These are phyloP conservation scores for Apogon talboti DNA, from an alignment of 2,797 vertebrate genomes.

Conservation along the genomic window DNA sequence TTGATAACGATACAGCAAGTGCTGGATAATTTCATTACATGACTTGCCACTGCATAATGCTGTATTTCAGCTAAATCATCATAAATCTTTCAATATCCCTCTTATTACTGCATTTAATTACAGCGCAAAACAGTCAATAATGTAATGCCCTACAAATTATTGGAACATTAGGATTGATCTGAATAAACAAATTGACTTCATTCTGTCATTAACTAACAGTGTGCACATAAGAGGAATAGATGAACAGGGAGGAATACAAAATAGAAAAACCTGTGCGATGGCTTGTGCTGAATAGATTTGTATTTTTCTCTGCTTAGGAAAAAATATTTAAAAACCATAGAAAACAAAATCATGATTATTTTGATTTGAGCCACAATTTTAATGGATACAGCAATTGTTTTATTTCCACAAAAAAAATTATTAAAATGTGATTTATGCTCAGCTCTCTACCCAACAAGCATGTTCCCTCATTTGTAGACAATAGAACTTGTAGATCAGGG, in stretches of 20 bases:
- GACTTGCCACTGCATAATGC: conserved; percentile 61
- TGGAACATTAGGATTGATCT: conserved; percentile 53
- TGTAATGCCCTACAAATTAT: conserved; percentile 47
- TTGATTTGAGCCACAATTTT: no score
- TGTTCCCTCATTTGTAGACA: no score
- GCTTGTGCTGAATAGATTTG: conserved; percentile 18
- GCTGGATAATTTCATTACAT: conserved; percentile 71
- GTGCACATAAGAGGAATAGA: not conserved
- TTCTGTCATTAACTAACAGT: conserved; percentile 13
- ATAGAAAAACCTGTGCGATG: conserved; percentile 9
- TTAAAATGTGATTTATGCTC: no score
- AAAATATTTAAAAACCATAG: no score
- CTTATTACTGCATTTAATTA: conserved; percentile 69
- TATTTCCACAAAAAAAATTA: no score
- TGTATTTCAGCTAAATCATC: conserved; percentile 58
- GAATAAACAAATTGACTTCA: conserved; percentile 23
- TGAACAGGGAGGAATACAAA: not conserved
- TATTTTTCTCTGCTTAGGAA: conserved; percentile 25
- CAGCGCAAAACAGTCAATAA: conserved; percentile 65
- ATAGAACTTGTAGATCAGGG: no score
- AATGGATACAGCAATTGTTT: no score
- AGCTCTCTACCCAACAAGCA: no score
- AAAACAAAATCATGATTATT: no score
- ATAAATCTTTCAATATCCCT: conserved; percentile 40
- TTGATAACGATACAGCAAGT: conserved; percentile 72